Percentiles rank a stretch among this genome's conserved stretches.
phyloP scores from a whole-genome alignment of 2,113 vertebrate genomes.

The Columbina picui region DNA sequence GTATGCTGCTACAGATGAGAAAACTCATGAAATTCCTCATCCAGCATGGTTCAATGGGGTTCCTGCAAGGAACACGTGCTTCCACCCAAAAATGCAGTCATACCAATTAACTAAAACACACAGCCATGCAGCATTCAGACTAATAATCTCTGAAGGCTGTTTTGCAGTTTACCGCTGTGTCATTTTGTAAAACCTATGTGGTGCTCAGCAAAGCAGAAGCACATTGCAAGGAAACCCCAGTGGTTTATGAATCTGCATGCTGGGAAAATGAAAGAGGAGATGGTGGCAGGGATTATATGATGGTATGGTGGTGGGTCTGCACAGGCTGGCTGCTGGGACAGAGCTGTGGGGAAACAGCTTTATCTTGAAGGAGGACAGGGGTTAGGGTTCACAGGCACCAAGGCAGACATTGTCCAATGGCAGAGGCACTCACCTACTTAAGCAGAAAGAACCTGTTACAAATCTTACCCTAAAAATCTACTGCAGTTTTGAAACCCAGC shows the following conservation, averaged over 20 bases:
- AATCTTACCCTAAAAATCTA: not conserved
- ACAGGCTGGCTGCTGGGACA: not conserved
- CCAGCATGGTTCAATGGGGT: rapidly evolving
- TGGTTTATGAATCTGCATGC: not conserved
- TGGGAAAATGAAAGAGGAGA: not conserved
- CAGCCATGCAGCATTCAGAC: not conserved
- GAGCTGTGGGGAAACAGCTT: not conserved
- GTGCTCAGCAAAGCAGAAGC: not conserved
- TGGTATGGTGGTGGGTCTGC: rapidly evolving
- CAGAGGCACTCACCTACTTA: not conserved
- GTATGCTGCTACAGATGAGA: not conserved
- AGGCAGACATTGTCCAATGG: not conserved
- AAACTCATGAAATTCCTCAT: not conserved
- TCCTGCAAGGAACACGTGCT: rapidly evolving
- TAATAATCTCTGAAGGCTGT: not conserved
- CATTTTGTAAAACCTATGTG: not conserved
- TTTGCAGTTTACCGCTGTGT: not conserved
- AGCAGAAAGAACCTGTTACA: not conserved
- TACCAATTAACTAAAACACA: not conserved
- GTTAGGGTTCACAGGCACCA: not conserved
- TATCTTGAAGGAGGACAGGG: rapidly evolving
- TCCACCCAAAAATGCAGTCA: not conserved
- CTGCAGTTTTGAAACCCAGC: not conserved
- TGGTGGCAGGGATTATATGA: rapidly evolving
- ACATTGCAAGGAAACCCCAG: rapidly evolving